phyloP scores from a whole-genome alignment of 1,140 invertebrate genomes.

The Bombus terrestris region DNA sequence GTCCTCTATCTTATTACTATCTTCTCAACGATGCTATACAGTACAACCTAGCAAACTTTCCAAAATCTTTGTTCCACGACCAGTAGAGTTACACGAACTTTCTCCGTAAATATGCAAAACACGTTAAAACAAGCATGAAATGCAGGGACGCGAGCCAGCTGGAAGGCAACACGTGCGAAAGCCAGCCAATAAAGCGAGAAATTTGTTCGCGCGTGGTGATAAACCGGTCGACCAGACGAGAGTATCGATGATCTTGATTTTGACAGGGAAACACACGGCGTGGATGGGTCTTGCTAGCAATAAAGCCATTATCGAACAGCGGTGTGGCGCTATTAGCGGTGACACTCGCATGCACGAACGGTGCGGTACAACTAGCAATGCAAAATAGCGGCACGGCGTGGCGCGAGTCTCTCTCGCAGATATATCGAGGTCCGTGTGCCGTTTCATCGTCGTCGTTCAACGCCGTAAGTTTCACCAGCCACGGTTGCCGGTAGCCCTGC shows the following conservation, averaged over 20 bases:
- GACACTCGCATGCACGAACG: conserved; percentile 31
- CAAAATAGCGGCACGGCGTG: conserved; percentile 45
- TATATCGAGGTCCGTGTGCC: conserved; percentile 25
- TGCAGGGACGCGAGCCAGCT: background rate
- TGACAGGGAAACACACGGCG: conserved; percentile 1
- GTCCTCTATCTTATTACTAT: too few relatives aligned
- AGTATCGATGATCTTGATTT: conserved; percentile 17
- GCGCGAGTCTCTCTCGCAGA: background rate
- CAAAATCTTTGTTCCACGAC: too few relatives aligned
- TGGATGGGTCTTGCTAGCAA: conserved; percentile 41
- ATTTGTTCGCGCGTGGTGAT: conserved; percentile 1
- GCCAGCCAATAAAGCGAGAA: background rate
- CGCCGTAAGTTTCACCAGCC: conserved; percentile 4
- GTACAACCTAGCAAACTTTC: too few relatives aligned
- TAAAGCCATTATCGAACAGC: conserved; percentile 62
- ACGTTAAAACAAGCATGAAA: background rate
- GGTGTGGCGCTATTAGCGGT: conserved; percentile 21
- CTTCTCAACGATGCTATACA: too few relatives aligned
- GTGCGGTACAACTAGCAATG: conserved; percentile 53
- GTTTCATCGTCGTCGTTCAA: background rate
- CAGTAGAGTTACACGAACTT: background rate
- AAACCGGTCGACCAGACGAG: background rate
- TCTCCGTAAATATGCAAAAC: background rate
- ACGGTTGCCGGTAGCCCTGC: background rate
- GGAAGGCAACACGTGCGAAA: background rate